These are phyloP conservation scores for Amphipoea lucens DNA, from an alignment of 2,888 invertebrate species.

Conservation along the genomic window DNA sequence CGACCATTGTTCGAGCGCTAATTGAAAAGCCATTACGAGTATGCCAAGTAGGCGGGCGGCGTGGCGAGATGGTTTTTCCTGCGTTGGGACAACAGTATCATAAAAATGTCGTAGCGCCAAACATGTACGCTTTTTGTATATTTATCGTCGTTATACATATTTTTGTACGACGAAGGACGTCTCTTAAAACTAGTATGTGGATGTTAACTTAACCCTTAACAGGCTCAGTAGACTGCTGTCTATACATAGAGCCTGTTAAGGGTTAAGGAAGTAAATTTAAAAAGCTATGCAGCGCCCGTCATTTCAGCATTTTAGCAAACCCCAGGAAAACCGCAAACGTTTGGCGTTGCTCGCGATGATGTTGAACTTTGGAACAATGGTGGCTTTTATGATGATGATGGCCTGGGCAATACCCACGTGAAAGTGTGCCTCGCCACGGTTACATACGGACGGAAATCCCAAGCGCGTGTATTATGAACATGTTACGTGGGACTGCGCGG, in stretches of 20 bases:
- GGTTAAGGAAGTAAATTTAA: background rate
- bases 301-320: conserved; percentile 41
- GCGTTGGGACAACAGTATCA: conserved; percentile 50
- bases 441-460: conserved; percentile 79
- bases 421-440: conserved; percentile 76
- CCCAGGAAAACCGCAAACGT: conserved; percentile 70
- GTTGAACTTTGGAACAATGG: conserved; percentile 65
- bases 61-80: conserved; percentile 68
- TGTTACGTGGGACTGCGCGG: conserved; percentile 71
- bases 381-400: conserved; percentile 60
- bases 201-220: conserved; percentile 1
- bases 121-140: conserved; percentile 48
- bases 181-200: conserved; percentile 16
- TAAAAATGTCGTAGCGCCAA: conserved; percentile 50
- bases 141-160: conserved; percentile 48
- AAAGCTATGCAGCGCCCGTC: conserved; percentile 6
- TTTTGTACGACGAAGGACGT: conserved; percentile 31
- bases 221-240: too few relatives aligned
- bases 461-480: conserved; percentile 70
- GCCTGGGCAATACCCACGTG: conserved; percentile 81
- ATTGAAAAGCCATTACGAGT: conserved; percentile 68
- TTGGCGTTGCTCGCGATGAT: conserved; percentile 25
- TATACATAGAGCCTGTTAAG: too few relatives aligned
- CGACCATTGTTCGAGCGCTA: conserved; percentile 68
- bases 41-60: conserved; percentile 62